Percentiles rank a stretch among this genome's conserved stretches.
These are phyloP conservation scores for Amblyornis subalaris DNA, from an alignment of 2,113 vertebrate species.

Conservation along the genomic window DNA sequence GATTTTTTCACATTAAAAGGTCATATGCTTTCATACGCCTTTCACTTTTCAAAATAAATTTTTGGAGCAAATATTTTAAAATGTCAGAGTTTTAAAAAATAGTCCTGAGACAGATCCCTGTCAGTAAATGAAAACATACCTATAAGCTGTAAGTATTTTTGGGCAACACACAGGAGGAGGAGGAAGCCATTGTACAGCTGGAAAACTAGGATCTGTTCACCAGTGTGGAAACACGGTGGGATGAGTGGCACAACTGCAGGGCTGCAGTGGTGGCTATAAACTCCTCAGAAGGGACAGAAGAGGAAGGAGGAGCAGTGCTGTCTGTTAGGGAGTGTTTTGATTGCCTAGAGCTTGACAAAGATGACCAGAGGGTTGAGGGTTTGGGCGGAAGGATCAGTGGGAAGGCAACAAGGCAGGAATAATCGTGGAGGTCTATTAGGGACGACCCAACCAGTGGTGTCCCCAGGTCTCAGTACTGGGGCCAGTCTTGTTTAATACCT, in stretches of 20 bases:
- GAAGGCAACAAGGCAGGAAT: neutral
- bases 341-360: neutral
- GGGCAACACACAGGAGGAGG: neutral
- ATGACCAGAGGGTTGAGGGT: neutral
- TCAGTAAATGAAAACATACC: neutral
- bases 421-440: neutral
- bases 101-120: neutral
- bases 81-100: neutral
- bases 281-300: neutral
- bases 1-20: neutral
- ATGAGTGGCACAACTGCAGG: neutral
- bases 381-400: neutral
- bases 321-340: neutral
- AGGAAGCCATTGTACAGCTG: neutral
- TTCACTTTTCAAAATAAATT: neutral
- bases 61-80: neutral
- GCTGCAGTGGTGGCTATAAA: neutral
- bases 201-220: neutral
- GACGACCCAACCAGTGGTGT: neutral
- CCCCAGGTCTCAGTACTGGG: neutral
- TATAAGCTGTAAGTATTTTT: neutral
- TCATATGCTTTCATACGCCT: neutral
- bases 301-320: too few relatives aligned
- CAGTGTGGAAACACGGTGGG: neutral
- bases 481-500: neutral